Conservation (phyloP, 2,797 vertebrate species). For the Onychomys torridus region DNA sequence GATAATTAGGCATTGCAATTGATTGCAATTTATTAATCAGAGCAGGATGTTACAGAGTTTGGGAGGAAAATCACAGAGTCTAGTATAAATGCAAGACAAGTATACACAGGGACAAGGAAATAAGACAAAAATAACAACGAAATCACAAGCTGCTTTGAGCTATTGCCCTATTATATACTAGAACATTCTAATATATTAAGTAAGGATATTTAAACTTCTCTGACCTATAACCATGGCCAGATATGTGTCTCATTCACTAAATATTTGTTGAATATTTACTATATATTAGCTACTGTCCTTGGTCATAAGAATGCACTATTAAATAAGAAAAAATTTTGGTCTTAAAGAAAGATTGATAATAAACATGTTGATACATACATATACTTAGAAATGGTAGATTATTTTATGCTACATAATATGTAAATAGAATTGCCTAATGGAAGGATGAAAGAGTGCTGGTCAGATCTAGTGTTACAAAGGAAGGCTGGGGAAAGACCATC, state of each 20-base stretch:
- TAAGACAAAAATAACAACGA: slow-evolving; percentile 67
- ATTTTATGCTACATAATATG: background rate
- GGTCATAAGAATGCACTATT: background rate
- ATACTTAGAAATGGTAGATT: background rate
- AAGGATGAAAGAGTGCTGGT: background rate
- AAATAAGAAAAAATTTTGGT: background rate
- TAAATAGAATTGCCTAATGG: background rate
- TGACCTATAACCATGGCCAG: background rate
- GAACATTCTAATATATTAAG: background rate
- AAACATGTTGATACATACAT: background rate
- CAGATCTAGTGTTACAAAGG: background rate
- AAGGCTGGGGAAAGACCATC: background rate
- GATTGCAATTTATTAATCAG: slow-evolving; percentile 89
- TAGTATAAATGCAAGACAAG: slow-evolving; percentile 55
- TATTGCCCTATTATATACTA: background rate
- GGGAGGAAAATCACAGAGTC: background rate
- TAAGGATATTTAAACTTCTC: background rate
- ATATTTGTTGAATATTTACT: background rate
- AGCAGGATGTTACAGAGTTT: slow-evolving; percentile 75
- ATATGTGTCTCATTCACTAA: slow-evolving; percentile 3
- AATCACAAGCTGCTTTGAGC: background rate
- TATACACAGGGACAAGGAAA: background rate
- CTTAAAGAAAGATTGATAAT: background rate
- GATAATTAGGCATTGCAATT: slow-evolving; percentile 86
- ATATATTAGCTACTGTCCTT: background rate